These are phyloP conservation scores for Rhinoraja longicauda DNA, from an alignment of 2,797 vertebrate genomes.

Conservation along the genomic window DNA sequence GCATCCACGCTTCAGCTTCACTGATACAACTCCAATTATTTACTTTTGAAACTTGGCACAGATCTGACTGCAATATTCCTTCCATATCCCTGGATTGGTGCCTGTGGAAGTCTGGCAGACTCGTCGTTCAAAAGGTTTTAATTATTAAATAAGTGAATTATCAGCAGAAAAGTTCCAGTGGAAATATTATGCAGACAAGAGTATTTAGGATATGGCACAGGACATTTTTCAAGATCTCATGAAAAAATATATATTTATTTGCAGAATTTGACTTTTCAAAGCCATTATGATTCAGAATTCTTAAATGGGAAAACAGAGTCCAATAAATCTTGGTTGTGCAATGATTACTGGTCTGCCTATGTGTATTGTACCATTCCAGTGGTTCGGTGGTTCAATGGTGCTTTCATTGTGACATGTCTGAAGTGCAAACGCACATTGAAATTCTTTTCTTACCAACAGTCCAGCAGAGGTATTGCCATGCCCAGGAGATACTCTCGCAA, in stretches of 20 bases:
- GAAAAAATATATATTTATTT: neutral
- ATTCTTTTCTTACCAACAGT: no score
- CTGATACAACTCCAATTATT: constrained; percentile 10
- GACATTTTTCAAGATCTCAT: neutral
- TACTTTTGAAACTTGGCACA: constrained; percentile 19
- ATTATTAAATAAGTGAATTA: constrained; percentile 34
- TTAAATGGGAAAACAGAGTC: neutral
- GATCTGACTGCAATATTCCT: neutral
- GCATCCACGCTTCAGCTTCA: neutral
- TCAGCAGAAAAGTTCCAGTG: constrained; percentile 30
- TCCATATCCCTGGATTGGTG: neutral
- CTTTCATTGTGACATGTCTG: no score
- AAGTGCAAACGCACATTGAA: no score
- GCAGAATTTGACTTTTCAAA: constrained; percentile 4
- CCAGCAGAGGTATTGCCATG: no score
- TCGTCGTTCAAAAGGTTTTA: neutral
- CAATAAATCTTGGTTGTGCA: neutral
- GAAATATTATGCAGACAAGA: constrained; percentile 34
- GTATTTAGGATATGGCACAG: neutral
- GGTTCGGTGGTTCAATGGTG: no score
- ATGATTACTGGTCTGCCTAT: neutral
- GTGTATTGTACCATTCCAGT: neutral
- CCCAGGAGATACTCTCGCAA: no score
- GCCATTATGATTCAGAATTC: neutral
- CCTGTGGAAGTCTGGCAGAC: constrained; percentile 32